Conservation (phyloP, 2,113 vertebrate species). For the Prionailurus viverrinus region DNA sequence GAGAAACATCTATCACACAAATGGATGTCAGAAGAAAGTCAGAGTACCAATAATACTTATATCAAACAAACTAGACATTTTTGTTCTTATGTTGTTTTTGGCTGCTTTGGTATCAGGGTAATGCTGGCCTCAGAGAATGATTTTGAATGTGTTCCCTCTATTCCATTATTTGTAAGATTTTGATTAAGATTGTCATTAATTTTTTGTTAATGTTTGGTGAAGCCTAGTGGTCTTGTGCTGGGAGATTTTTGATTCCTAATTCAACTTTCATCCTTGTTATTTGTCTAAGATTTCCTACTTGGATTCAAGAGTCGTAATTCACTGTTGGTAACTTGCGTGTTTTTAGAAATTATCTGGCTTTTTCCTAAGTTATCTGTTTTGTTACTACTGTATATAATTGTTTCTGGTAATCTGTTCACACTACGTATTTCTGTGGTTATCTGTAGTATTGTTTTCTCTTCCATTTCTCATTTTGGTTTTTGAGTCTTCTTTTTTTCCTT, state of each 20-base stretch:
- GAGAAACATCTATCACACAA: background rate
- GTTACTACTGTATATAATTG: background rate
- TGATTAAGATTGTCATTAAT: background rate
- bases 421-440: background rate
- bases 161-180: background rate
- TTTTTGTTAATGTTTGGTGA: background rate
- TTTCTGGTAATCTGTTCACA: background rate
- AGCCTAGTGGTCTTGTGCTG: background rate
- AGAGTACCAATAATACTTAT: background rate
- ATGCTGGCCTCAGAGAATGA: background rate
- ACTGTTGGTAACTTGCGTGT: background rate
- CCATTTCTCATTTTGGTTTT: background rate
- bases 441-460: background rate
- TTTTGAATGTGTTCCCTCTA: background rate
- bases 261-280: background rate
- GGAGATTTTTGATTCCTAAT: background rate
- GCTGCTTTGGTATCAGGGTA: background rate
- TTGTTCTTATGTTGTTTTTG: background rate
- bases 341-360: background rate
- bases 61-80: background rate
- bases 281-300: background rate
- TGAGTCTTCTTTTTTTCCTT: background rate
- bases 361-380: background rate
- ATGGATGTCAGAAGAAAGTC: background rate
- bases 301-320: background rate